Percentiles rank a stretch among this genome's conserved stretches.
These are phyloP conservation scores for Lobophora halterata DNA, from an alignment of 2,888 invertebrate genomes.

Conservation along the genomic window DNA sequence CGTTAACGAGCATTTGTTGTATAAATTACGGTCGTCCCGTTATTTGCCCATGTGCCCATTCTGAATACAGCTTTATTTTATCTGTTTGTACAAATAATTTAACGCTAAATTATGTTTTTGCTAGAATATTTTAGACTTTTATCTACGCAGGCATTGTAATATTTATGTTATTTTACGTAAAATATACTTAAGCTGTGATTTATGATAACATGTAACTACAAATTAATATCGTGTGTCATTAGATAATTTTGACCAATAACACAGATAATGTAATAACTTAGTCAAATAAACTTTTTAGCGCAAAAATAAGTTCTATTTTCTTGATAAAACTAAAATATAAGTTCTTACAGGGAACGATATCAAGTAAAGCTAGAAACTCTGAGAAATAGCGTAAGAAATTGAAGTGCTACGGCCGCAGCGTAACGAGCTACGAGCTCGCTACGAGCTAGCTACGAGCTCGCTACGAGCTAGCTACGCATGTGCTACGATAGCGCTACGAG, in stretches of 20 bases:
- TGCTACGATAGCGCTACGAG: conserved; percentile 20
- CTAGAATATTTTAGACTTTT: no score
- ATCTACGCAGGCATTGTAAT: no score
- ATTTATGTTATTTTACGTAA: no score
- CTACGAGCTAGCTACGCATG: conserved; percentile 19
- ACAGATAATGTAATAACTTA: no score
- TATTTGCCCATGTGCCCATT: conserved; percentile 2
- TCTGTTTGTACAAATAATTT: conserved; percentile 2
- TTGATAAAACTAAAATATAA: conserved; percentile 19
- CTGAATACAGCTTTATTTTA: conserved; percentile 6
- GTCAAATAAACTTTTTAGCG: no score
- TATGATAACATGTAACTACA: no score
- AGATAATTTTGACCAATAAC: no score
- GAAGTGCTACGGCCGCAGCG: conserved; percentile 46
- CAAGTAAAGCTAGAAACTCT: conserved; percentile 38
- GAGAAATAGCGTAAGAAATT: conserved; percentile 53
- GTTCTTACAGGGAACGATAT: conserved; percentile 22
- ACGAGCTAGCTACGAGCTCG: conserved; percentile 28
- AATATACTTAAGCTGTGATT: no score
- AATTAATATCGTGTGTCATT: no score
- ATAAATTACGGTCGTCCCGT: background rate
- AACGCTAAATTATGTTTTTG: background rate
- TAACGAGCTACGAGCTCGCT: conserved; percentile 48
- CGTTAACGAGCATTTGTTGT: conserved; percentile 1
- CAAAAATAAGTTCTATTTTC: conserved; percentile 1